Base-by-base conservation (phyloP, 2,113 vertebrate genomes). In the Vanacampus margaritifer region DNA sequence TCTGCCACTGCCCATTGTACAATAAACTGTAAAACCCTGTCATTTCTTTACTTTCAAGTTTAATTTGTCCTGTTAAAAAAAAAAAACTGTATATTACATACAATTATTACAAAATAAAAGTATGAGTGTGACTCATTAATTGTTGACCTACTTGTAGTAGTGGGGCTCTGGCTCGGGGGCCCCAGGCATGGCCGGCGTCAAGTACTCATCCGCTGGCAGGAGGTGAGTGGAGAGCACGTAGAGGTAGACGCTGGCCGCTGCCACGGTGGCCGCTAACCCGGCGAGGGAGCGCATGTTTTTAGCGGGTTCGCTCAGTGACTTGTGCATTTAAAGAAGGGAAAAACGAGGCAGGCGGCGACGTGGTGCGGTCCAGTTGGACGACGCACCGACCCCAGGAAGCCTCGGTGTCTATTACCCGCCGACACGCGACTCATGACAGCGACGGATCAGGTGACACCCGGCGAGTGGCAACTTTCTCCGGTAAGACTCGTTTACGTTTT, bases 191-290 rank as follows among this genome's bases (percentile, higher is more conserved):
- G 2, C 78, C 60, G 76, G 58, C 66, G 11, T 61, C 9, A 12
- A 21, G 35, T 5, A 67, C 43, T 4, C 50, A 12, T 60, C 69
- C 45, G 75, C 83, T 83, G 77, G 87, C 73, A 91, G 91, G 2
- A 93, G 89, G 13, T 88, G 87, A 10, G 69, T 65, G 0, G 92
- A 88, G 68, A 93, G 89, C 80, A 92, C 73, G 75, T 92, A 93
- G 51, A 93, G 89, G 72, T 87, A 92, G 5, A 91, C 86, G 3
- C 73, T 92, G 0, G 92, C 89, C 6, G 89, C 76, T 56, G 75
- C 84, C 59, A 91, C 83, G 3, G 90, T 77, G 45, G 74, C 83
- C 21, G 78, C 76, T 11, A 93, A 81, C 58, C 89, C 91, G 54
- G 70, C 79, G 4, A 92, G 4, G 28, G 91, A 91, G 67, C 87